phyloP scores from a whole-genome alignment of 2,888 invertebrate genomes.

The Neocrepidodera transversa region DNA sequence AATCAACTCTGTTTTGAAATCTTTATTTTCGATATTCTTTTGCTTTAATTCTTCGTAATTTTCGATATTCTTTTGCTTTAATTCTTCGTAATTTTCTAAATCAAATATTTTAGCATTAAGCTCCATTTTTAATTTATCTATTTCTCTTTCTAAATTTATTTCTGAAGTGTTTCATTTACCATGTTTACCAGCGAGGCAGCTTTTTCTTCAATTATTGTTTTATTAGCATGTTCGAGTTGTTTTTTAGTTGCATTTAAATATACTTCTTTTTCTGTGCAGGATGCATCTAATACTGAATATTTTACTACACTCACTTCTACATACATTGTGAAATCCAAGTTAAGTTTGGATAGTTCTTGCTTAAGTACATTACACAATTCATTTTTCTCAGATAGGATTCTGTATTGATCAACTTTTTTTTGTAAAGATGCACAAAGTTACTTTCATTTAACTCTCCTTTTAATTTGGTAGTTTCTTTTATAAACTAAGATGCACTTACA shows the following conservation, averaged over 20 bases:
- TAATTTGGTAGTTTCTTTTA: constrained; percentile 43
- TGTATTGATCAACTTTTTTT: constrained; percentile 47
- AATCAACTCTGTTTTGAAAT: constrained; percentile 31
- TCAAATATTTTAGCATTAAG: constrained; percentile 66
- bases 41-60: constrained; percentile 51
- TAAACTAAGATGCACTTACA: constrained; percentile 28
- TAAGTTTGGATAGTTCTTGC: constrained; percentile 43
- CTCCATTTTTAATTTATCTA: constrained; percentile 54
- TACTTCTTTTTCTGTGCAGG: constrained; percentile 30
- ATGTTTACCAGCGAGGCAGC: constrained; percentile 43
- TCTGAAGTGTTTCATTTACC: constrained; percentile 46
- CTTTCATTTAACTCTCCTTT: constrained; percentile 44
- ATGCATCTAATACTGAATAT: constrained; percentile 36
- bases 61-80: constrained; percentile 57
- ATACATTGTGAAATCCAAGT: constrained; percentile 43
- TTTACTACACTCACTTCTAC: constrained; percentile 36
- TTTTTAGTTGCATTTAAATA: constrained; percentile 41
- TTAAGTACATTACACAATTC: constrained; percentile 45
- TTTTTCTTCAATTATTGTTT: constrained; percentile 45
- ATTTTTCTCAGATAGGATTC: constrained; percentile 41
- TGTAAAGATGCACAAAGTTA: constrained; percentile 47
- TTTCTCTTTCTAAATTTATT: constrained; percentile 48
- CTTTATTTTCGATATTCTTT: constrained; percentile 53
- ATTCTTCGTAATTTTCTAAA: constrained; percentile 60
- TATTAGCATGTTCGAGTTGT: constrained; percentile 53